Percentiles rank a stretch among this genome's conserved stretches.
These are phyloP conservation scores for Apoderus coryli DNA, from an alignment of 2,888 invertebrate species.

Conservation along the genomic window DNA sequence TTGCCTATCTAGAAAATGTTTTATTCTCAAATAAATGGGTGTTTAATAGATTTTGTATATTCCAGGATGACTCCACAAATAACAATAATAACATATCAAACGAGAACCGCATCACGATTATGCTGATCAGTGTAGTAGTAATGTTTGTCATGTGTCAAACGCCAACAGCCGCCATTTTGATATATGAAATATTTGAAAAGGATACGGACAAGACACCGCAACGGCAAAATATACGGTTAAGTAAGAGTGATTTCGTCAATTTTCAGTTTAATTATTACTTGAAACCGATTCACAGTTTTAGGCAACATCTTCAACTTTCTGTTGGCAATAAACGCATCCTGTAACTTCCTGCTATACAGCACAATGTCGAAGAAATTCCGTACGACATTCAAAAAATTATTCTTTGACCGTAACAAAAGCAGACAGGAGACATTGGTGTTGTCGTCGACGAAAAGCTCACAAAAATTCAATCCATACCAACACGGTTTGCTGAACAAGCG, in stretches of 20 bases:
- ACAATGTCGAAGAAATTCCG: slow-evolving; percentile 62
- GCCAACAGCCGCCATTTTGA: slow-evolving; percentile 46
- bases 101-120: slow-evolving; percentile 60
- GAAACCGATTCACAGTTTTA: no score
- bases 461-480: slow-evolving; percentile 22
- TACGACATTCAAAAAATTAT: slow-evolving; percentile 35
- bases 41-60: no score
- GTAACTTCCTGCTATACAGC: slow-evolving; percentile 66
- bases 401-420: slow-evolving; percentile 23
- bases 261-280: no score
- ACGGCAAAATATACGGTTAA: no score
- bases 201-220: no score
- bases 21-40: no score
- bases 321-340: slow-evolving; percentile 55
- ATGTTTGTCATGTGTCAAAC: slow-evolving; percentile 61
- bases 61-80: no score
- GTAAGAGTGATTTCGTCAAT: slow-evolving; percentile 20
- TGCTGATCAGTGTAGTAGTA: slow-evolving; percentile 60
- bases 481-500: slow-evolving; percentile 24
- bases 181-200: slow-evolving; percentile 38
- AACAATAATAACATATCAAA: no score
- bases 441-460: slow-evolving; percentile 21
- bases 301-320: slow-evolving; percentile 61
- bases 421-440: slow-evolving; percentile 25
- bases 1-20: no score